phyloP scores from a whole-genome alignment of 2,888 invertebrate species.

The Rhagophthalmus giganteus region DNA sequence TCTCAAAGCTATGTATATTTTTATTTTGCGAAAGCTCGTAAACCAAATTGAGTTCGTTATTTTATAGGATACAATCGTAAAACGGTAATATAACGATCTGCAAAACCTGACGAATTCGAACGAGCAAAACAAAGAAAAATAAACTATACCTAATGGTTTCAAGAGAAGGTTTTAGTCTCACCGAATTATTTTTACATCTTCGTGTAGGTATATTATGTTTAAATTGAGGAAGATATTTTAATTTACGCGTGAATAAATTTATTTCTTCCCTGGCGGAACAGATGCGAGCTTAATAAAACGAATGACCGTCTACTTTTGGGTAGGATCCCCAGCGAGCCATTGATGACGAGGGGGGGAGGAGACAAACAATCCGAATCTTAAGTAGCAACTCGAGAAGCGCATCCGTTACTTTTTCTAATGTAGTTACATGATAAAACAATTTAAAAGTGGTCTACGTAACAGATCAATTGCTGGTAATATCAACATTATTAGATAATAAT shows the following conservation, averaged over 20 bases:
- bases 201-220: background rate
- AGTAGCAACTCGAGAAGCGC: constrained; percentile 1
- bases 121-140: constrained; percentile 16
- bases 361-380: background rate
- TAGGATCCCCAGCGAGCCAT: background rate
- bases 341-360: background rate
- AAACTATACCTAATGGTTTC: background rate
- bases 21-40: constrained; percentile 13
- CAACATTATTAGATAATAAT: too few species aligned
- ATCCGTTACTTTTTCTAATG: background rate
- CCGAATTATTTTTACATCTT: background rate
- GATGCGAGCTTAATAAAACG: constrained; percentile 1
- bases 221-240: background rate
- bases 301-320: background rate
- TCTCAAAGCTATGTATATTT: constrained; percentile 20
- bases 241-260: background rate
- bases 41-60: constrained; percentile 29
- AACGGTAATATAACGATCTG: constrained; percentile 22
- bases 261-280: constrained; percentile 1
- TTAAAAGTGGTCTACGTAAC: too few species aligned
- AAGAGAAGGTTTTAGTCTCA: too few species aligned
- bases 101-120: constrained; percentile 18
- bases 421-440: too few species aligned
- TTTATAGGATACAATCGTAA: constrained; percentile 26
- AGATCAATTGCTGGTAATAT: too few species aligned